phyloP scores from a whole-genome alignment of 2,888 invertebrate species.

The Zygothrica quintamaculata region DNA sequence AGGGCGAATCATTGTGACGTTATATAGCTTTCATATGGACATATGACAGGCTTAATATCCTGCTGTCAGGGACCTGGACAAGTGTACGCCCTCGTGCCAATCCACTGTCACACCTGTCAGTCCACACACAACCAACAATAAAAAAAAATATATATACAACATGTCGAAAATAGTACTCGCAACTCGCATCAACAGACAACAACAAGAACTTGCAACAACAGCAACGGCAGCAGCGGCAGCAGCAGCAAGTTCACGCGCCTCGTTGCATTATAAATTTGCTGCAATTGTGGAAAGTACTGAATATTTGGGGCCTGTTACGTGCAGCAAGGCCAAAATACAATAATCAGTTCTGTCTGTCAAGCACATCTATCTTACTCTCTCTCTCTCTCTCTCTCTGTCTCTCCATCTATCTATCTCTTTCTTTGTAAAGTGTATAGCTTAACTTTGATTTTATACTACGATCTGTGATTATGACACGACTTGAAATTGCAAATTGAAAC shows the following conservation, averaged over 20 bases:
- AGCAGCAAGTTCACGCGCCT: conserved; percentile 48
- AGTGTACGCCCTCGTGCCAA: conserved; percentile 42
- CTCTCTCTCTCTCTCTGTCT: no score
- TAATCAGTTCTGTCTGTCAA: conserved; percentile 21
- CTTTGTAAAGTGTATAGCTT: no score
- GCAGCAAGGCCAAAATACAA: conserved; percentile 37
- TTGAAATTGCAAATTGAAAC: background rate
- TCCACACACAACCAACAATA: conserved; percentile 29
- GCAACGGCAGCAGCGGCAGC: conserved; percentile 2
- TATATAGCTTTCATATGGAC: conserved; percentile 4
- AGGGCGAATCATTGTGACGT: background rate
- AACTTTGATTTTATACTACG: no score
- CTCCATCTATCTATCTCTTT: no score
- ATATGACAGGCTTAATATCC: conserved; percentile 67
- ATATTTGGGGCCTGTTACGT: conserved; percentile 24
- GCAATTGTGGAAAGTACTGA: conserved; percentile 72
- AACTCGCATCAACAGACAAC: conserved; percentile 29
- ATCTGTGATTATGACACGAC: background rate
- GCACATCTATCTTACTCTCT: no score
- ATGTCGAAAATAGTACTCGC: conserved; percentile 50
- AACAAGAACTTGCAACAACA: conserved; percentile 2
- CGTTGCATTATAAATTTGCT: conserved; percentile 74
- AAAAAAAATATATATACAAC: conserved; percentile 56
- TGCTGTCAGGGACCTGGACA: conserved; percentile 61
- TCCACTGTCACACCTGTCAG: conserved; percentile 57